These are phyloP conservation scores for Orycteropus afer DNA, from an alignment of 2,113 vertebrate genomes.

Conservation along the genomic window DNA sequence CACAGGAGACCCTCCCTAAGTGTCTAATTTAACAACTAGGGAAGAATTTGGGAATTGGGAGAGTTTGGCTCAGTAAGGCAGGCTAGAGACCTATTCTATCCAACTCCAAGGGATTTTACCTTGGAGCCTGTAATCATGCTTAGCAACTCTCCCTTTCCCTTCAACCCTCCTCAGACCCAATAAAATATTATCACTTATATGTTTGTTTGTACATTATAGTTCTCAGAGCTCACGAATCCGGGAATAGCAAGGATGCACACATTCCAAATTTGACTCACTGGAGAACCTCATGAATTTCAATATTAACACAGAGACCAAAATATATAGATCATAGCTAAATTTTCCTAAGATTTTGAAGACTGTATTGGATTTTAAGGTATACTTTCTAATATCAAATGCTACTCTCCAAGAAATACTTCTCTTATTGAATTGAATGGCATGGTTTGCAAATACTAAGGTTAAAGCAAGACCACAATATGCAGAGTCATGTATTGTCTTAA, in stretches of 20 bases:
- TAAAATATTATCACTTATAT: background rate
- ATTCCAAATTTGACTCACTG: background rate
- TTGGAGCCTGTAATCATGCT: background rate
- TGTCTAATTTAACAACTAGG: background rate
- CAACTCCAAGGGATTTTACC: background rate
- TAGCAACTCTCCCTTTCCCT: background rate
- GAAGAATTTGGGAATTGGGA: background rate
- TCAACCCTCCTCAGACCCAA: background rate
- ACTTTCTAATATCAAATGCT: constrained; percentile 47
- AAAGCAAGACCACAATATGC: constrained; percentile 56
- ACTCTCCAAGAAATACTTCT: constrained; percentile 41
- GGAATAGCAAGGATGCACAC: background rate
- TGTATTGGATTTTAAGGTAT: constrained; percentile 19
- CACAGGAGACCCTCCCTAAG: no score
- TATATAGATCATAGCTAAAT: background rate
- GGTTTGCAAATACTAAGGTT: constrained; percentile 63
- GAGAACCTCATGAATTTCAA: background rate
- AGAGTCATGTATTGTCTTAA: constrained; percentile 64
- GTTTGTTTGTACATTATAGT: background rate
- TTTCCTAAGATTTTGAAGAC: constrained; percentile 17
- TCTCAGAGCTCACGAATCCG: background rate
- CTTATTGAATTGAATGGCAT: constrained; percentile 45
- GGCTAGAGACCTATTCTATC: background rate
- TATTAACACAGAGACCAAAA: background rate
- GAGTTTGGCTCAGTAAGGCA: background rate